These are phyloP conservation scores for Zosterops pallidus DNA, from an alignment of 2,113 vertebrate genomes.

Conservation along the genomic window DNA sequence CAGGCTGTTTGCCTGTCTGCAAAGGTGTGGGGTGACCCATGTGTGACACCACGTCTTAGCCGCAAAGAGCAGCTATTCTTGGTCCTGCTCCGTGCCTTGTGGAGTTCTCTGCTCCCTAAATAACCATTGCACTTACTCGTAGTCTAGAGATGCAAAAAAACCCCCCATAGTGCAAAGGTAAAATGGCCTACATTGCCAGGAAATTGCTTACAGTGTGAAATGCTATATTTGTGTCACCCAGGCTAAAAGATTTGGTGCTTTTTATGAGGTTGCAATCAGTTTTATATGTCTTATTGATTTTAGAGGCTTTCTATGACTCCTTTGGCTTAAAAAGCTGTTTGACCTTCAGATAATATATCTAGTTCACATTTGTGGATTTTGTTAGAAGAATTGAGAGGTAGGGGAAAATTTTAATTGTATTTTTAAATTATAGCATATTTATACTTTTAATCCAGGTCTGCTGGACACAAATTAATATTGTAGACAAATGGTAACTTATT, in stretches of 20 bases:
- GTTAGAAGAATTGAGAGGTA: neutral
- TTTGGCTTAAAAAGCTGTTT: neutral
- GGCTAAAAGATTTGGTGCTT: neutral
- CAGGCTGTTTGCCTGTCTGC: neutral
- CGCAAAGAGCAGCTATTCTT: neutral
- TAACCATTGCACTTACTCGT: neutral
- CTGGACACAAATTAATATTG: neutral
- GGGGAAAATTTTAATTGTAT: neutral
- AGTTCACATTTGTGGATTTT: neutral
- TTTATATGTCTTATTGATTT: conserved; percentile 10
- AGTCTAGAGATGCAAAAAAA: neutral
- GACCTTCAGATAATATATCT: neutral
- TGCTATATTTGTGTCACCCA: neutral
- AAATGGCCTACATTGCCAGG: neutral
- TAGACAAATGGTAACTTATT: neutral
- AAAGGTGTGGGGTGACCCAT: neutral
- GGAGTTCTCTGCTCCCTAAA: neutral
- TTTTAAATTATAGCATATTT: neutral
- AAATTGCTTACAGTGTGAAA: neutral
- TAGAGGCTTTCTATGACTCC: neutral
- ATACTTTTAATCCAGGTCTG: neutral
- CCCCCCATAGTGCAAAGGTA: neutral
- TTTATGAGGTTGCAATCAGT: neutral
- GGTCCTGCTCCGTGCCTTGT: rapidly evolving
- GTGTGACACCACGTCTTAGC: neutral